These are phyloP conservation scores for Galemys pyrenaicus DNA, from an alignment of 2,113 vertebrate species.

Conservation along the genomic window DNA sequence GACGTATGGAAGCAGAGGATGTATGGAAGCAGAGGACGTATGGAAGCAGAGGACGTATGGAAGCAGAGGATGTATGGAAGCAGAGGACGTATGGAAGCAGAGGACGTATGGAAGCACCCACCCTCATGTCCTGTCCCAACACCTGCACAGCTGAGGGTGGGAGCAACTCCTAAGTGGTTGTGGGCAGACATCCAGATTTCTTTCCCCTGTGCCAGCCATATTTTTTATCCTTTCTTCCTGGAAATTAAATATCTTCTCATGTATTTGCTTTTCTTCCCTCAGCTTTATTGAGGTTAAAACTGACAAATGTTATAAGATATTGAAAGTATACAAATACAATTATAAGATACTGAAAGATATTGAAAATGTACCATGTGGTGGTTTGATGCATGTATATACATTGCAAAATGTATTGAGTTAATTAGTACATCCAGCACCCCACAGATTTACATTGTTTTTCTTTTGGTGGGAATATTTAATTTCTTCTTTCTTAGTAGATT, in stretches of 20 bases:
- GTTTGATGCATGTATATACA: background rate
- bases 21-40: no score
- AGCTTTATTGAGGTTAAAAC: background rate
- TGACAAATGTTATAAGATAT: background rate
- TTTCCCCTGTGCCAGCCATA: background rate
- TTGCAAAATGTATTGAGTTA: background rate
- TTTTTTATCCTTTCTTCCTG: background rate
- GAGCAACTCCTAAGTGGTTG: background rate
- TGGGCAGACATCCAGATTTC: background rate
- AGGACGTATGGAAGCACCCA: background rate
- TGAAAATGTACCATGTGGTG: no score
- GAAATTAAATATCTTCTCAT: background rate
- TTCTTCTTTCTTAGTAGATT: background rate
- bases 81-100: no score
- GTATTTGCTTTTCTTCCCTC: background rate
- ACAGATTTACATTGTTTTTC: background rate
- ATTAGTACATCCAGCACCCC: background rate
- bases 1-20: no score
- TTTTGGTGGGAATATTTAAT: background rate
- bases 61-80: no score
- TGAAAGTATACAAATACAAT: no score
- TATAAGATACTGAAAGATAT: no score
- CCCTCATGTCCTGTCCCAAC: background rate
- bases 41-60: no score
- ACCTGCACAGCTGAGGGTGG: background rate